phyloP scores from a whole-genome alignment of 2,888 invertebrate genomes.

The Tanaodytes sp. region DNA sequence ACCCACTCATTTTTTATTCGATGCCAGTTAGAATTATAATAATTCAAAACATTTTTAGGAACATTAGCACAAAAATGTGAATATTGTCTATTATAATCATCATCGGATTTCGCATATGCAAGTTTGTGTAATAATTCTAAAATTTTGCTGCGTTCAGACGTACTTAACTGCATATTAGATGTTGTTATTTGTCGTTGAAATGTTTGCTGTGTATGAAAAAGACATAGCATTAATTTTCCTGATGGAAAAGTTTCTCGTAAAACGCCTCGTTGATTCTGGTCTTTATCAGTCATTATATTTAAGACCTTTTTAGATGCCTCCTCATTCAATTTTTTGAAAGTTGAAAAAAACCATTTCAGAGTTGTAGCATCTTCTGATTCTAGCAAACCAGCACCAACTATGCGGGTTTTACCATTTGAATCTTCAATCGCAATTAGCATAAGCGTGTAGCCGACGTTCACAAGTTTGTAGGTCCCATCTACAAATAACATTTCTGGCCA shows the following conservation, averaged over 20 bases:
- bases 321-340: conserved; percentile 19
- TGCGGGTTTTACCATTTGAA: conserved; percentile 19
- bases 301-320: neutral
- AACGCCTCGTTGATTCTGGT: conserved; percentile 5
- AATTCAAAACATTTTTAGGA: neutral
- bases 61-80: neutral
- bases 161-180: no score
- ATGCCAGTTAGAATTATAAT: conserved; percentile 2
- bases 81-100: conserved; percentile 2
- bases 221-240: conserved; percentile 9
- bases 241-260: neutral
- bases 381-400: conserved; percentile 40
- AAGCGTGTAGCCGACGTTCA: conserved; percentile 21
- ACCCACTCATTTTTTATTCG: neutral
- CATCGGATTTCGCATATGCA: neutral
- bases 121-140: neutral
- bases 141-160: neutral
- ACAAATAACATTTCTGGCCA: conserved; percentile 20
- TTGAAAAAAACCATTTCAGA: conserved; percentile 38
- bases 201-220: conserved; percentile 13
- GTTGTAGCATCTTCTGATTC: conserved; percentile 31
- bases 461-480: conserved; percentile 49
- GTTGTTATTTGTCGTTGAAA: conserved; percentile 2
- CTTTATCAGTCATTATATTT: conserved; percentile 15
- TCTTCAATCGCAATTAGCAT: conserved; percentile 42